phyloP scores from a whole-genome alignment of 37 sponge, comb jelly and placozoan species.

The Halisarca cf. caerulea region DNA sequence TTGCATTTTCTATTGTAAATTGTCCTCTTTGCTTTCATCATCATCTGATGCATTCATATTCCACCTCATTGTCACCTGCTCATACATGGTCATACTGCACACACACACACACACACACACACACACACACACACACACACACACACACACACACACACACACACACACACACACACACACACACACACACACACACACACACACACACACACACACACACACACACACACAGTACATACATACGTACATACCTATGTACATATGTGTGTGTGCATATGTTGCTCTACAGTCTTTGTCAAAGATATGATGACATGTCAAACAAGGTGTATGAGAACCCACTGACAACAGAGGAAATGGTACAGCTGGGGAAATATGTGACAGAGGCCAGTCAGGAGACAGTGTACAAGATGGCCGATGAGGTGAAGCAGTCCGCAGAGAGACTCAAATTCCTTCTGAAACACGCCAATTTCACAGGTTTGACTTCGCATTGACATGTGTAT shows the following conservation, averaged over 20 bases:
- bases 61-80: too few relatives aligned
- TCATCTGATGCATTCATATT: too few relatives aligned
- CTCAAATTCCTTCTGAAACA: constrained; percentile 89
- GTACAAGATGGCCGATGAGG: constrained; percentile 66
- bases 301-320: constrained; percentile 84
- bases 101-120: too few relatives aligned
- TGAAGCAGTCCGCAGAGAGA: constrained; percentile 74
- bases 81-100: too few relatives aligned
- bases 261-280: background rate
- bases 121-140: too few relatives aligned
- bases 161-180: too few relatives aligned
- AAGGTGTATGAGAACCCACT: constrained; percentile 78
- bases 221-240: background rate
- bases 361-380: constrained; percentile 78
- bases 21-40: too few relatives aligned
- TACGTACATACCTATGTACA: background rate
- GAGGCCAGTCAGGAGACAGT: constrained; percentile 78
- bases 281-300: constrained; percentile 75
- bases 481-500: too few relatives aligned
- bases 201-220: background rate
- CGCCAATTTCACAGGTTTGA: constrained; percentile 65
- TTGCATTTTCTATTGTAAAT: too few relatives aligned
- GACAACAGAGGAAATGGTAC: constrained; percentile 80
- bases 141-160: too few relatives aligned
- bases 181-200: too few relatives aligned